Conservation (phyloP, 2,113 vertebrate genomes). For the Channa argus region DNA sequence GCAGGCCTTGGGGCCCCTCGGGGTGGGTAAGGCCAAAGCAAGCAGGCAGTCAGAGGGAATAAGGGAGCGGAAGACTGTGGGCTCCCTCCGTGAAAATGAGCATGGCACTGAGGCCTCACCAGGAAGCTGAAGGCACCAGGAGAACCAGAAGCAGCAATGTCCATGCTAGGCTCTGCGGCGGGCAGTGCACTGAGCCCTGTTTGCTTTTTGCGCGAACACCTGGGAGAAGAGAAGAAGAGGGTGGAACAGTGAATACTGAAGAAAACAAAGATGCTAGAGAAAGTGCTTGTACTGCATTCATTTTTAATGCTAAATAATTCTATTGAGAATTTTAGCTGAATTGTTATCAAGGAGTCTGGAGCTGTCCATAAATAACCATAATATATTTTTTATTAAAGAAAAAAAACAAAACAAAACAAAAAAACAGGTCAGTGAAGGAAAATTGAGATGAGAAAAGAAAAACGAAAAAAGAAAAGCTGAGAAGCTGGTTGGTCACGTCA, state of each 20-base stretch:
- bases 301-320: conserved; percentile 20
- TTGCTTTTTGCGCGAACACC: conserved; percentile 93
- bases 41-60: conserved; percentile 70
- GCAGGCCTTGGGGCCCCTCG: conserved; percentile 59
- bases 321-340: conserved; percentile 2
- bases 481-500: conserved; percentile 31
- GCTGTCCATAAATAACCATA: background rate
- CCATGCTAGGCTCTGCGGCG: conserved; percentile 81
- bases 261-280: conserved; percentile 5
- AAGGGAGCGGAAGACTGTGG: conserved; percentile 56
- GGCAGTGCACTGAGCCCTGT: conserved; percentile 84
- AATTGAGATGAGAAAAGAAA: conserved; percentile 3
- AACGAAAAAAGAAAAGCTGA: conserved; percentile 16
- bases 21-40: conserved; percentile 73
- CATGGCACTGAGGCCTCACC: conserved; percentile 84
- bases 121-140: conserved; percentile 88
- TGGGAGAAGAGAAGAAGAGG: conserved; percentile 50
- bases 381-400: background rate
- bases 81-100: conserved; percentile 49
- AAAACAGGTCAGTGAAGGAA: conserved; percentile 4
- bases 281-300: background rate
- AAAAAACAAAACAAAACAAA: no score
- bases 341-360: conserved; percentile 1
- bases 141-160: conserved; percentile 87
- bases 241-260: background rate